Percentiles rank a stretch among this genome's conserved stretches.
These are phyloP conservation scores for Drosophila suboccidentalis DNA, from an alignment of 2,888 invertebrate species.

Conservation along the genomic window DNA sequence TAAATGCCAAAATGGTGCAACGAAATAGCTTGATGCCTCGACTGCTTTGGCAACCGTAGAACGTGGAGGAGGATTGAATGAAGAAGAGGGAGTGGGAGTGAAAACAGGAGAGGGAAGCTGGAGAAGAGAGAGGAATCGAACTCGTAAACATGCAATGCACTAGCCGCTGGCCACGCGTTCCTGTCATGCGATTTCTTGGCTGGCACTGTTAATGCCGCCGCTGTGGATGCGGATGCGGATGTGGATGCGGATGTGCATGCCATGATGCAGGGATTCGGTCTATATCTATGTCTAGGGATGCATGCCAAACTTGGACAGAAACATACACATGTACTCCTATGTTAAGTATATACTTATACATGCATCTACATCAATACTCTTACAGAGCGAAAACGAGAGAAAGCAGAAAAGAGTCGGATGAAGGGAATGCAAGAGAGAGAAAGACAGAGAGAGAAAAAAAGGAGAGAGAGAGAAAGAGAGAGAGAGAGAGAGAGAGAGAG, in stretches of 20 bases:
- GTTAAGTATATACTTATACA: slow-evolving; percentile 13
- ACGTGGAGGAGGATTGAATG: background rate
- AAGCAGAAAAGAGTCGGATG: background rate
- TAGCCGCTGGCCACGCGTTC: slow-evolving; percentile 26
- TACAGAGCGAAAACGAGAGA: slow-evolving; percentile 7
- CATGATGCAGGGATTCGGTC: slow-evolving; percentile 17
- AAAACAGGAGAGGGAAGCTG: background rate
- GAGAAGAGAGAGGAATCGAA: slow-evolving; percentile 14
- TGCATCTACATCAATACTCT: slow-evolving; percentile 27
- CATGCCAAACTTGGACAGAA: slow-evolving; percentile 35
- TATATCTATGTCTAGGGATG: slow-evolving; percentile 13
- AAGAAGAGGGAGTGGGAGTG: background rate
- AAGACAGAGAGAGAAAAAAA: background rate
- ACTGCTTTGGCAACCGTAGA: slow-evolving; percentile 45
- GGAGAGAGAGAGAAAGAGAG: background rate
- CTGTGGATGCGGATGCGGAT: slow-evolving; percentile 24
- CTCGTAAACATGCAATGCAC: slow-evolving; percentile 42
- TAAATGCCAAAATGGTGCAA: slow-evolving; percentile 73
- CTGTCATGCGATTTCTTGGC: slow-evolving; percentile 55
- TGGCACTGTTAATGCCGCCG: background rate
- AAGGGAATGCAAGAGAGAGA: background rate
- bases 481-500: background rate
- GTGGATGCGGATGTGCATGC: background rate
- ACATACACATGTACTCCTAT: slow-evolving; percentile 12
- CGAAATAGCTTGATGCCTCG: slow-evolving; percentile 75